Evolutionary conservation across 2,888 invertebrate species (phyloP).

Genomic region (Xanthorhoe spadicearia): DNA sequence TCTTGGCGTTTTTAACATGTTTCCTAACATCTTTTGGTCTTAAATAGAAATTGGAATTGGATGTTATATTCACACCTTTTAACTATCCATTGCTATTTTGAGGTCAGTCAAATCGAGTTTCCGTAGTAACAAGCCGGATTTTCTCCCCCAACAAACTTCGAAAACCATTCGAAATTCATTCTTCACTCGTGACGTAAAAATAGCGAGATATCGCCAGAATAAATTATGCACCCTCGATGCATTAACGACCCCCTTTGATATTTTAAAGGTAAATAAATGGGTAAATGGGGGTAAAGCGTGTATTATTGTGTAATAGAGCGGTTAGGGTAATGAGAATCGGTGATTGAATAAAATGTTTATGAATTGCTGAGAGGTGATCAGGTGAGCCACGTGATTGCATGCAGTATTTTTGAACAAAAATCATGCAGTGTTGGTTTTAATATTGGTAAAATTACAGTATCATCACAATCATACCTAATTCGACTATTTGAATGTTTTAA

Average conservation of each 20-base stretch:
- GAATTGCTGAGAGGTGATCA: constrained; percentile 18
- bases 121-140: constrained; percentile 62
- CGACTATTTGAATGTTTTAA: too few relatives aligned
- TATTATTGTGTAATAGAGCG: constrained; percentile 63
- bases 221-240: constrained; percentile 83
- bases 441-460: too few relatives aligned
- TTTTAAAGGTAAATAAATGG: constrained; percentile 58
- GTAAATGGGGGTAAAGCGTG: constrained; percentile 72
- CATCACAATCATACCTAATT: too few relatives aligned
- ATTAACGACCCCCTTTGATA: constrained; percentile 77
- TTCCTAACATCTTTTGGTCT: too few relatives aligned
- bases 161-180: constrained; percentile 84
- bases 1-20: too few relatives aligned
- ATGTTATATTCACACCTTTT: too few relatives aligned
- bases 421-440: too few relatives aligned
- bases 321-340: constrained; percentile 43
- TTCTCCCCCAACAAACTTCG: constrained; percentile 81
- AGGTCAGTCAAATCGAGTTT: constrained; percentile 29
- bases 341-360: constrained; percentile 40
- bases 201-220: constrained; percentile 76
- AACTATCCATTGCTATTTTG: too few relatives aligned
- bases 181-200: constrained; percentile 84
- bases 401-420: neutral
- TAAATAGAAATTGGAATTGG: too few relatives aligned
- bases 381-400: neutral